These are phyloP conservation scores for Rallus limicola DNA, from an alignment of 2,113 vertebrate species.

Conservation along the genomic window DNA sequence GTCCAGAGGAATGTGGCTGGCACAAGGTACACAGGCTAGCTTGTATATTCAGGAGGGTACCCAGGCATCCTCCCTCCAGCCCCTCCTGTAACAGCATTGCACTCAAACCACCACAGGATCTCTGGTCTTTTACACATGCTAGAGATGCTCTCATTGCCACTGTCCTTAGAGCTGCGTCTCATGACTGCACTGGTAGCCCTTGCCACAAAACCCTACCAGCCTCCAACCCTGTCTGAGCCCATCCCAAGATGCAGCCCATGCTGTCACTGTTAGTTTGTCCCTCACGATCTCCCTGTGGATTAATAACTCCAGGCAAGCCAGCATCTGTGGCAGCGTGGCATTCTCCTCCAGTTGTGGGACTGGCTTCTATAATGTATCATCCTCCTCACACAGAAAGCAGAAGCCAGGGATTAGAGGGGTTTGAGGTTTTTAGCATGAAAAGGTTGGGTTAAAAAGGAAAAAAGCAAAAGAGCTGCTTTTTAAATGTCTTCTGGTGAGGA, in stretches of 20 bases:
- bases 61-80: background rate
- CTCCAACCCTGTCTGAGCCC: accelerated
- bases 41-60: background rate
- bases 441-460: background rate
- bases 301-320: background rate
- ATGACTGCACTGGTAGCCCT: background rate
- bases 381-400: conserved; percentile 22
- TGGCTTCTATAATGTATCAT: conserved; percentile 25
- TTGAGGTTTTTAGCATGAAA: conserved; percentile 53
- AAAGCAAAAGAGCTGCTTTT: conserved; percentile 25
- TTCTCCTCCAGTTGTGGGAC: background rate
- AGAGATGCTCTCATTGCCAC: background rate
- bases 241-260: background rate
- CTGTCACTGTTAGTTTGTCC: background rate
- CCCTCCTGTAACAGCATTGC: background rate
- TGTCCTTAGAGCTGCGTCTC: background rate
- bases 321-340: background rate
- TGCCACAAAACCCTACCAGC: background rate
- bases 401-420: conserved; percentile 8
- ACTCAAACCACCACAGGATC: background rate
- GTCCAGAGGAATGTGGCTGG: background rate
- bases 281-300: background rate
- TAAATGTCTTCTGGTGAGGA: background rate
- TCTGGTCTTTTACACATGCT: background rate
- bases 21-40: accelerated